A percentile compares a stretch with the other conserved stretches of the same genome.
Evolutionary conservation across 2,888 invertebrate species (phyloP).

Genomic region (Punctoribates punctum): DNA sequence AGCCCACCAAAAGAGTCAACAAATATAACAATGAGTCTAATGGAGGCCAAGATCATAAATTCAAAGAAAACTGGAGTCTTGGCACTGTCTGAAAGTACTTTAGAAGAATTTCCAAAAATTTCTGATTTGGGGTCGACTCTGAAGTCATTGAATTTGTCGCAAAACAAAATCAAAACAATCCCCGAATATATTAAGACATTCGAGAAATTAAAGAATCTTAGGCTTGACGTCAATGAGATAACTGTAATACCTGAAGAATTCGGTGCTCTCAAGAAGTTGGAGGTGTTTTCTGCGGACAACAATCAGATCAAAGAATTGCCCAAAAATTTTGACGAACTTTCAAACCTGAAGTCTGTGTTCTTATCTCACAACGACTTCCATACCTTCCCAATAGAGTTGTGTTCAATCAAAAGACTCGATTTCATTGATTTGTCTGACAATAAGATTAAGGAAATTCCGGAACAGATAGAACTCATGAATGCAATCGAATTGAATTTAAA

Average conservation of each 20-base stretch:
- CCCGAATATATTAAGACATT: background rate
- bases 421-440: slow-evolving; percentile 25
- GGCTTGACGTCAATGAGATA: background rate
- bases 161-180: slow-evolving; percentile 3
- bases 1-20: background rate
- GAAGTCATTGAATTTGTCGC: background rate
- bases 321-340: background rate
- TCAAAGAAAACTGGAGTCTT: slow-evolving; percentile 12
- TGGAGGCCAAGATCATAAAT: background rate
- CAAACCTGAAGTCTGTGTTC: background rate
- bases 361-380: background rate
- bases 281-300: background rate
- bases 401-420: background rate
- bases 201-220: background rate
- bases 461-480: background rate
- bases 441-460: background rate
- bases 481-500: slow-evolving; percentile 10
- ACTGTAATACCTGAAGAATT: background rate
- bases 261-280: background rate
- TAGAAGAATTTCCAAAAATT: background rate
- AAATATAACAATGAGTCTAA: background rate
- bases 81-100: background rate
- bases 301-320: background rate
- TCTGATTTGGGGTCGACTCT: background rate
- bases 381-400: background rate